Base-by-base conservation (phyloP, 2,113 vertebrate genomes). In the Urocolius indicus region DNA sequence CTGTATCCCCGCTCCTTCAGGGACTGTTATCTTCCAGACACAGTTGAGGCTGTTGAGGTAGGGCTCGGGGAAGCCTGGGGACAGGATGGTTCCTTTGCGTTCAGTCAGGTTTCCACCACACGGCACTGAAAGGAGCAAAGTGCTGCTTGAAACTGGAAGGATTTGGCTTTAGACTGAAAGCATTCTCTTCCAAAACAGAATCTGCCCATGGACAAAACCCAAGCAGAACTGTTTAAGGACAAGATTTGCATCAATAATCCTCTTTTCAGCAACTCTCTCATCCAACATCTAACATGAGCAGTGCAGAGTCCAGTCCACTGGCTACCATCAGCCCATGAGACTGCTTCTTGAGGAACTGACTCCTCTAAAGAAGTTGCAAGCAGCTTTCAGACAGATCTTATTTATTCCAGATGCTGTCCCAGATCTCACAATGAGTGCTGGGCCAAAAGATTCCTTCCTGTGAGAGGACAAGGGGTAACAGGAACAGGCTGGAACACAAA, bases 31-130 rank as follows among this genome's bases (percentile, higher is more conserved):
- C 97, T 99, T 99, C 99, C 99, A 99, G 52, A 99, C 99, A 16
- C 99, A 99, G 98, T 99, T 99, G 93, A 99, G 98, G 94, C 99
- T 99, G 97, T 99, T 99, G 75, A 99, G 98, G 97, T 99, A 99
- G 2, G 99, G 99, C 95, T 99, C 99, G 0, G 99, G 99, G 96
- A 99, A 99, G 41, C 99, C 99, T 0, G 99, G 99, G 55, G 99
- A 99, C 85, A 99, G 97, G 97, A 99, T 99, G 96, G 99, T 99
- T 26, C 99, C 99, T 48, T 98, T 99, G 66, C 99, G 97, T 48
- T 99, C 98, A 0, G 99, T 99, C 94, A 99, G 94, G 96, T 99
- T 99, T 32, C 99, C 99, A 55, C 99, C 99, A 45, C 99, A 99
- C 0, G 99, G 99, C 91, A 99, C 99, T 99, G 97, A 7, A 92